A percentile compares a stretch with the other conserved stretches of the same genome.
phyloP scores from a whole-genome alignment of 1,140 invertebrate species.

The Dendroctonus ponderosae region DNA sequence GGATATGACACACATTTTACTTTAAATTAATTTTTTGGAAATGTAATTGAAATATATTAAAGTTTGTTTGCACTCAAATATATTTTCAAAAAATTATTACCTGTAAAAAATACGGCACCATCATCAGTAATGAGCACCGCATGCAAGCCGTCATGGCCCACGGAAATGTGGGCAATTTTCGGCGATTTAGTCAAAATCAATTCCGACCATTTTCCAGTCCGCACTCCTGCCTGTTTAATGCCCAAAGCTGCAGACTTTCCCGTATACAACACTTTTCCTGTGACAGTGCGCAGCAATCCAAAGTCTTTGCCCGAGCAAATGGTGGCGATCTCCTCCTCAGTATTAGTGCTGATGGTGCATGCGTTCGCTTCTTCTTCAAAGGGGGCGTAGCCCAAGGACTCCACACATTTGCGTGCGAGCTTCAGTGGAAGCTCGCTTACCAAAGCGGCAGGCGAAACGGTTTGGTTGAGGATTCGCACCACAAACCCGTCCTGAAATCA shows the following conservation, averaged over 20 bases:
- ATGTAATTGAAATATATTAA: no score
- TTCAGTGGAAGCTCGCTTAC: conserved; percentile 72
- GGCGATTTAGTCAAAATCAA: conserved; percentile 72
- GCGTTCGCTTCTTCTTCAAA: conserved; percentile 65
- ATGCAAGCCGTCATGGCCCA: conserved; percentile 92
- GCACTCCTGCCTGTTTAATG: conserved; percentile 62
- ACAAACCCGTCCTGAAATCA: conserved; percentile 74
- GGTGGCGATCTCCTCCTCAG: conserved; percentile 67
- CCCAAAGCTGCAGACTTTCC: conserved; percentile 75
- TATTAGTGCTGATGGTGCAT: conserved; percentile 56
- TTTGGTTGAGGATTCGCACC: conserved; percentile 73
- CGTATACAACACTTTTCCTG: conserved; percentile 77
- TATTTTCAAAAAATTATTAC: conserved; percentile 31
- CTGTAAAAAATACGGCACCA: conserved; percentile 83
- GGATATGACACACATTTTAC: no score
- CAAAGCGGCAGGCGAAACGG: conserved; percentile 59
- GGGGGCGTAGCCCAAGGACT: conserved; percentile 69
- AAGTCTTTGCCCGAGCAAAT: conserved; percentile 82
- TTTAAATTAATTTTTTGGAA: no score
- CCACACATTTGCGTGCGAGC: conserved; percentile 75
- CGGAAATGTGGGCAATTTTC: conserved; percentile 74
- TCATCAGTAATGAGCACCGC: conserved; percentile 86
- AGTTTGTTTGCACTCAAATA: conserved; percentile 2
- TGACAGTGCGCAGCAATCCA: conserved; percentile 70
- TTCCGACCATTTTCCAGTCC: conserved; percentile 72